phyloP scores from a whole-genome alignment of 2,797 vertebrate genomes.

The Cyprinella venusta region DNA sequence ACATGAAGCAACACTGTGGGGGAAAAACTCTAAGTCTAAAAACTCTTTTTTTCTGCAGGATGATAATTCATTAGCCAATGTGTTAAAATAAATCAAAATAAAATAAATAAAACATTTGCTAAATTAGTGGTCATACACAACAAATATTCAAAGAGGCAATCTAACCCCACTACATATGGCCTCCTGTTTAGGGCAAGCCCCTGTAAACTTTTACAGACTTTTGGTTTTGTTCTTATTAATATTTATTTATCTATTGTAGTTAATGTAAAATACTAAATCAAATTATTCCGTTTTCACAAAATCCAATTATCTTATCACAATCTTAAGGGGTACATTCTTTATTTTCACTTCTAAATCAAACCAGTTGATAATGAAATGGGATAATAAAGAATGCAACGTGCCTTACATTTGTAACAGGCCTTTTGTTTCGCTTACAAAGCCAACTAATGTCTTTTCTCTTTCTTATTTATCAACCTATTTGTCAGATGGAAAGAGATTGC shows the following conservation, averaged over 20 bases:
- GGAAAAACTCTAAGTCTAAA: not conserved
- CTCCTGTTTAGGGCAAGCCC: not conserved
- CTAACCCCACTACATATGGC: not conserved
- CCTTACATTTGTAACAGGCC: not conserved
- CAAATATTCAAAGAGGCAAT: not conserved
- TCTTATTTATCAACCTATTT: conserved; percentile 35
- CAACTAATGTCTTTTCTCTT: conserved; percentile 16
- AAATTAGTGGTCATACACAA: not conserved
- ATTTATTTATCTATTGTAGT: not conserved
- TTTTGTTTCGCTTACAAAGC: conserved; percentile 1
- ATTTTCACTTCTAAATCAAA: not conserved
- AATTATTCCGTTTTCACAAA: not conserved
- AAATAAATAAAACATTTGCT: not conserved
- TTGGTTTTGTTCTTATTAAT: not conserved
- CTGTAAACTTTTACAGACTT: not conserved
- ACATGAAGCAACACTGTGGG: not conserved
- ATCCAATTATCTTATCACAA: not conserved
- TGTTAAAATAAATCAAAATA: not conserved
- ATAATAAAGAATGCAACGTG: not conserved
- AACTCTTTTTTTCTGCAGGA: not conserved
- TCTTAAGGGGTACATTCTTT: not conserved
- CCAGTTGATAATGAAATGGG: not conserved
- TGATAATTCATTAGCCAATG: not conserved
- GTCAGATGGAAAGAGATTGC: conserved; percentile 10
- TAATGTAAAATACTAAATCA: conserved; percentile 32